Base-by-base conservation (phyloP, 2,888 invertebrate species). In the Dynastes grantii region DNA sequence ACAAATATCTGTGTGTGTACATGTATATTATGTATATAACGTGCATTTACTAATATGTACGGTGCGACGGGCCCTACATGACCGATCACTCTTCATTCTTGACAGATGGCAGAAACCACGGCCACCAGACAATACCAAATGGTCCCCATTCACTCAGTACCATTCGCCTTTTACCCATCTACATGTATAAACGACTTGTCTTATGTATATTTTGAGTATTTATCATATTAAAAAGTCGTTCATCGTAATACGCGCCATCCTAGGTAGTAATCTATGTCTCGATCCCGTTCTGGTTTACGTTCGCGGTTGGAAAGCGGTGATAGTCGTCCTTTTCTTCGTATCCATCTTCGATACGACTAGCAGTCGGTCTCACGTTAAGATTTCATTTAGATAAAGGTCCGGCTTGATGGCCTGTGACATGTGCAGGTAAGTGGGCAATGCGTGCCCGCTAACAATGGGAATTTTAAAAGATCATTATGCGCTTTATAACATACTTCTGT, bases 71-170 rank as follows among this genome's bases (percentile, higher is more conserved):
- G 87, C 87, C 80, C 80, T 77, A 83, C 86, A 87, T 87, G 88
- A 88, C 87, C 87, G 87, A 88, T 88, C 87, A 86, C 87, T 88
- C 87, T 86, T 87, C 87, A 87, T 87, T 85, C 80, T 85, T 88
- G 88, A 88, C 88, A 88, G 86, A 88, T 87, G 86, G 87, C 87
- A 86, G 86, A 86, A 86, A 86, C 85, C 84, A 82, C 84, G 84
- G 85, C 82, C 83, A 85, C 83, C 86, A 86, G 86, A 87, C 87
- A 88, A 88, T 87, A 83, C 83, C 81, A 81, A 82, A 85, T 85
- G 61, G 85, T 85, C 84, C 86, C 84, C 86, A 86, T 86, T 86
- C 86, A 85, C 85, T 16, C 16, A 81, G 83, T 40, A 73, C 61
- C 73, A 61, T 45, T 73, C 68, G 27, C 68, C 58, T 73, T 73